Evolutionary conservation across 1,140 invertebrate species (phyloP), one percentile per base, ranked within the genome.

Genomic region (Panonychus citri): DNA sequence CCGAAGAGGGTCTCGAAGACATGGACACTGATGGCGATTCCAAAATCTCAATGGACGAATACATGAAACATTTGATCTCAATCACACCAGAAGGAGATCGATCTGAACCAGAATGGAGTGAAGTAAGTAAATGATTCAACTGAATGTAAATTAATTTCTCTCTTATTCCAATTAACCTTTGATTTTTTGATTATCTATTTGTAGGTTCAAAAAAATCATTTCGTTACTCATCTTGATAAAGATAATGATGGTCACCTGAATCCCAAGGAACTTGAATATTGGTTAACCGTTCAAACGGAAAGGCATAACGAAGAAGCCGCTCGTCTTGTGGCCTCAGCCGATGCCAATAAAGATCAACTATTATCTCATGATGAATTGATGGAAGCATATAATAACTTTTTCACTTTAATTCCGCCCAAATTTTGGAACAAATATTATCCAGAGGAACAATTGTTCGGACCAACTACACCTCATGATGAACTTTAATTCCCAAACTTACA

Each of bases 381-480:
- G 1, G 79, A 82, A 42, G 94, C 95, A 67, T 95, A 96, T 67
- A 91, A 98, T 68, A 73, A 94, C 3, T 99, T 97, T 70, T 89
- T 97, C 0, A 91, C 90, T 21, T 94, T 91, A 12, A 90, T 98
- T 68, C 93, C 90, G 0, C 96, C 91, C 0, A 91, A 98, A 71
- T 98, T 96, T 53, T 65, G 64, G 64, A 54, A 52, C 0, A 54
- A 61, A 55, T 62, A 61, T 27, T 53, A 57, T 24, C 53, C 53
- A 69, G 91, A 93, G 1, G 89, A 96, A 7, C 49, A 30, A 27
- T n/a, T 51, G 3, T 51, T 17, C 26, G 49, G 43, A 46, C 30
- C 30, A 34, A 46, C 7, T 24, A n/a, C 25, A 2, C 77, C 79
- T 0, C 93, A 98, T 66, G 93, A 98, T 64, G 87, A 91, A 71